Evolutionary conservation across 2,888 invertebrate genomes (phyloP).

Genomic region (Celastrina argiolus): DNA sequence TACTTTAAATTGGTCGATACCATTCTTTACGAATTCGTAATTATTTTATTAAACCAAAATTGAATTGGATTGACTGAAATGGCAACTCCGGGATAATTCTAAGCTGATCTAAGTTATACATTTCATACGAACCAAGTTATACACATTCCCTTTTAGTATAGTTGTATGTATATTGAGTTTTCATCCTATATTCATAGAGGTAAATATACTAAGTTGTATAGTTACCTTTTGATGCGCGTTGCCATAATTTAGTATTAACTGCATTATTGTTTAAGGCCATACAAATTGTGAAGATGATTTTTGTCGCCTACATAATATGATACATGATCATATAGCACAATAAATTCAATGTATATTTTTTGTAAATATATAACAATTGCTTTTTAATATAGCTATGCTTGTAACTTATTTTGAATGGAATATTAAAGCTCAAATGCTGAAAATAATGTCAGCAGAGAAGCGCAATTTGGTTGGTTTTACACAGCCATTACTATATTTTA

Average conservation of each 20-base stretch:
- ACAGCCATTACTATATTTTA: constrained; percentile 8
- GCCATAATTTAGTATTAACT: constrained; percentile 64
- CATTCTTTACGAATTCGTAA: not conserved
- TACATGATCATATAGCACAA: constrained; percentile 32
- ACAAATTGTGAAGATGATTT: constrained; percentile 15
- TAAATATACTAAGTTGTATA: constrained; percentile 52
- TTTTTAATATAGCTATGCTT: constrained; percentile 12
- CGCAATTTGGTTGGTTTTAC: not conserved
- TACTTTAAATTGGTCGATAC: not conserved
- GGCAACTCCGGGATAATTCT: constrained; percentile 7
- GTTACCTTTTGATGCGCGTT: constrained; percentile 70
- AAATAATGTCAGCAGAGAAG: not conserved
- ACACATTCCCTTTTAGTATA: constrained; percentile 58
- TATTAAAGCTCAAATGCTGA: constrained; percentile 14
- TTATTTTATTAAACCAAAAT: not conserved
- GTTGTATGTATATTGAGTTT: constrained; percentile 58
- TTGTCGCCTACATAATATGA: constrained; percentile 31
- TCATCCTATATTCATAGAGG: constrained; percentile 46
- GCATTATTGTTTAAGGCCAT: constrained; percentile 25
- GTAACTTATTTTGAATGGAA: constrained; percentile 10
- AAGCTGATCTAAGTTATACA: constrained; percentile 17
- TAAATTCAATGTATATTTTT: constrained; percentile 14
- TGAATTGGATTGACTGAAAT: not conserved
- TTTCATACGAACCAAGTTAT: constrained; percentile 18
- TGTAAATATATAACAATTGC: constrained; percentile 15